A percentile compares a stretch with the other conserved stretches of the same genome.
Conservation (phyloP, 53 echinoderm and acorn worm species). For the Pentamera pediparva region DNA sequence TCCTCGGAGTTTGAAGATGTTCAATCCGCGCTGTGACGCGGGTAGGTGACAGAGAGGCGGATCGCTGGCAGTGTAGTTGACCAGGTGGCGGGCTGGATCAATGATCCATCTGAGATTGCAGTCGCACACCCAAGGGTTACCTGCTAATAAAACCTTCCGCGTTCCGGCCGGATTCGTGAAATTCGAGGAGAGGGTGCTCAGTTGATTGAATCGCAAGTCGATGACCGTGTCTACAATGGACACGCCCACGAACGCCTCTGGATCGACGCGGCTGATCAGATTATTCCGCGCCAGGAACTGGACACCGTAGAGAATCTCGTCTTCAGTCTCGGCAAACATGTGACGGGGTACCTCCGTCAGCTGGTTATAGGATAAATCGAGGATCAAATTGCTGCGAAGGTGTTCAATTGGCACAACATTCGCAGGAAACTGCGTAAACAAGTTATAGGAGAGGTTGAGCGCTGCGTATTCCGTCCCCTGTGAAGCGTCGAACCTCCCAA, state of each 20-base stretch:
- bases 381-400: neutral
- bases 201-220: slow-evolving; percentile 3
- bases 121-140: slow-evolving; percentile 26
- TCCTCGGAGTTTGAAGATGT: neutral
- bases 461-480: neutral
- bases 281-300: neutral
- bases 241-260: neutral
- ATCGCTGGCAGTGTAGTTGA: neutral
- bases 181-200: neutral
- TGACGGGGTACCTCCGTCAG: neutral
- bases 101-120: slow-evolving; percentile 20
- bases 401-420: neutral
- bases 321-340: slow-evolving; percentile 1
- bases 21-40: neutral
- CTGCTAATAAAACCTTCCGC: neutral
- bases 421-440: neutral
- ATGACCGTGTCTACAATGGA: neutral
- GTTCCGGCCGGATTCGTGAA: neutral
- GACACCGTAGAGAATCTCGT: neutral
- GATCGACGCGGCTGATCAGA: neutral
- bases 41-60: neutral
- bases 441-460: slow-evolving; percentile 5
- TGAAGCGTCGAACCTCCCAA: neutral
- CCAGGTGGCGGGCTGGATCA: neutral
- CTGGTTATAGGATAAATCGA: slow-evolving; percentile 18